Evolutionary conservation across 2,113 vertebrate species (phyloP).

Genomic region (Chascanopsetta lugubris): DNA sequence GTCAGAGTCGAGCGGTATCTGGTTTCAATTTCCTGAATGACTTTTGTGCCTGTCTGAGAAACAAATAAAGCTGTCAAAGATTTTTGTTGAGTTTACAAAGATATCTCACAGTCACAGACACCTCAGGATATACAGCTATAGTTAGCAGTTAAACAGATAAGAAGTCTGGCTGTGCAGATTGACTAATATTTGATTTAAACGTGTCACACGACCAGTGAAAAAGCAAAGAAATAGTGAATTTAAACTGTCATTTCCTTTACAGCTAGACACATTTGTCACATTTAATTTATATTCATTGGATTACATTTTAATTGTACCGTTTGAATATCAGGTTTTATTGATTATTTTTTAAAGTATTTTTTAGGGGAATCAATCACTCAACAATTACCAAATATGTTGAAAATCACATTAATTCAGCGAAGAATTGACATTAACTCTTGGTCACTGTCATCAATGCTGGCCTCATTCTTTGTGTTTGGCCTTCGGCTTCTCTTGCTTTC

Average conservation of each 20-base stretch:
- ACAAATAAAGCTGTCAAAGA: not conserved
- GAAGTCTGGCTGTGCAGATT: not conserved
- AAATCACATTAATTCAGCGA: slow-evolving; percentile 35
- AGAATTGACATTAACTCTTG: slow-evolving; percentile 28
- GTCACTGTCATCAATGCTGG: slow-evolving; percentile 29
- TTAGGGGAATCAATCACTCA: not conserved
- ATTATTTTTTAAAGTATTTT: no score
- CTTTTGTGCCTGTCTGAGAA: not conserved
- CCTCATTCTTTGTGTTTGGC: slow-evolving; percentile 35
- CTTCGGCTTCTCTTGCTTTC: slow-evolving; percentile 24
- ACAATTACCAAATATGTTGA: slow-evolving; percentile 18
- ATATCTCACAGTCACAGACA: not conserved
- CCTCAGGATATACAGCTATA: no score
- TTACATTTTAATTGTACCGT: not conserved
- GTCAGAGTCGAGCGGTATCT: not conserved
- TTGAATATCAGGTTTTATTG: no score
- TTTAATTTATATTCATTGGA: not conserved
- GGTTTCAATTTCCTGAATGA: not conserved
- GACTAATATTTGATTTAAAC: not conserved
- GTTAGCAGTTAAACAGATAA: not conserved
- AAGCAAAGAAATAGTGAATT: not conserved
- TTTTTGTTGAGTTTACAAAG: not conserved
- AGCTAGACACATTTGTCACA: not conserved
- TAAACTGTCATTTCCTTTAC: not conserved
- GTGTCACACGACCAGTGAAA: not conserved